These are phyloP conservation scores for Automeris io DNA, from an alignment of 2,888 invertebrate species.

Conservation along the genomic window DNA sequence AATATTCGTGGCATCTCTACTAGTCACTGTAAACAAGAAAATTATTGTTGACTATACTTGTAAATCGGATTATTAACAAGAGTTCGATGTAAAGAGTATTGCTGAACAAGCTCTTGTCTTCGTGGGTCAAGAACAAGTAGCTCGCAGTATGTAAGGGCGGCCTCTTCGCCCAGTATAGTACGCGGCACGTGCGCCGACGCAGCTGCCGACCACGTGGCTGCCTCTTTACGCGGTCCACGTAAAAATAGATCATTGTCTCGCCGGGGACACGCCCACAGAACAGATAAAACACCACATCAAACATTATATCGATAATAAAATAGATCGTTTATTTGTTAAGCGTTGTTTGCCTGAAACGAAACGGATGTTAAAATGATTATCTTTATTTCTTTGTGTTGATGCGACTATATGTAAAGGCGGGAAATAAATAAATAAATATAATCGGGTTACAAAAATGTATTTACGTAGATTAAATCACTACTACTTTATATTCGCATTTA, in stretches of 20 bases:
- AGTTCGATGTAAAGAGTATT: too few species aligned
- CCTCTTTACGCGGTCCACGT: conserved; percentile 56
- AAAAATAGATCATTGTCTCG: conserved; percentile 74
- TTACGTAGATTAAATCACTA: too few species aligned
- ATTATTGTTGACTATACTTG: too few species aligned
- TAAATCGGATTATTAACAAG: not conserved
- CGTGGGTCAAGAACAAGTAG: conserved; percentile 7
- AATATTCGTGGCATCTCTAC: too few species aligned
- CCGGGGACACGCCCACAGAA: conserved; percentile 59
- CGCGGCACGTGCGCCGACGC: conserved; percentile 67
- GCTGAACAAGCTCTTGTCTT: conserved; percentile 2
- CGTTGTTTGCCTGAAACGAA: conserved; percentile 27
- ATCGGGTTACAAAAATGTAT: too few species aligned
- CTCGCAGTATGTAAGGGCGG: conserved; percentile 24
- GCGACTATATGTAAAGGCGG: too few species aligned
- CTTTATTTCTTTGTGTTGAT: not conserved
- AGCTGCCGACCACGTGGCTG: conserved; percentile 73
- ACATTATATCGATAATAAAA: conserved; percentile 54
- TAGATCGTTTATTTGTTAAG: conserved; percentile 52
- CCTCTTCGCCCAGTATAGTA: conserved; percentile 55
- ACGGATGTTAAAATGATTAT: conserved; percentile 21
- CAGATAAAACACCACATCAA: conserved; percentile 75
- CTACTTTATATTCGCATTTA: too few species aligned
- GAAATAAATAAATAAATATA: too few species aligned
- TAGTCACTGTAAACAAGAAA: too few species aligned